Conservation (phyloP, 1,140 invertebrate genomes). For the Cepaea nemoralis region DNA sequence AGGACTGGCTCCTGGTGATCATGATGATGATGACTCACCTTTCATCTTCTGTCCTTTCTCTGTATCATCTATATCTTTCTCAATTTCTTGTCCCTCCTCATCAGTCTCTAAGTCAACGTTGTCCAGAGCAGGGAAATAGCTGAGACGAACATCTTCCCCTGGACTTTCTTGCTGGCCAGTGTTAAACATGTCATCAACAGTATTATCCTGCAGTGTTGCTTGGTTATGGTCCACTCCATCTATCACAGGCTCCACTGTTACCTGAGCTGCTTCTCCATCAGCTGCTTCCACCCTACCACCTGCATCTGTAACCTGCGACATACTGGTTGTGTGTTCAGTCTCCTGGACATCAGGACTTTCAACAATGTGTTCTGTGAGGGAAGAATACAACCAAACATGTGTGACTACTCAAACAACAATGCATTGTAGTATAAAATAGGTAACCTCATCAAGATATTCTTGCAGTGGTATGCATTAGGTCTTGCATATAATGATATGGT, state of each 20-base stretch:
- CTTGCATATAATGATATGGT: no score
- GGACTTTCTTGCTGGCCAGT: background rate
- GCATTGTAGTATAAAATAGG: no score
- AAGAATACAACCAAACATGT: no score
- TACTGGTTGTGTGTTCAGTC: background rate
- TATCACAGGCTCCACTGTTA: background rate
- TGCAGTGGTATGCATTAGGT: no score
- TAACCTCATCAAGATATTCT: no score
- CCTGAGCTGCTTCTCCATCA: background rate
- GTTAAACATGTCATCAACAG: background rate
- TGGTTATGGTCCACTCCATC: background rate
- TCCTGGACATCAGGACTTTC: background rate
- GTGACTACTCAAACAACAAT: no score
- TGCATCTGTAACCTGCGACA: background rate
- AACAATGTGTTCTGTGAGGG: background rate
- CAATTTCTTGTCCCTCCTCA: conserved; percentile 15
- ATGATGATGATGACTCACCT: no score
- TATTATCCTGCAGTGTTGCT: background rate
- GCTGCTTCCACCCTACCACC: background rate
- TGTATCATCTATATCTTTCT: conserved; percentile 5
- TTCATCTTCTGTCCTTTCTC: background rate
- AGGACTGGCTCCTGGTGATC: no score
- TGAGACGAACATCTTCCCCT: background rate
- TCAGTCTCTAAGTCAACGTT: conserved; percentile 27
- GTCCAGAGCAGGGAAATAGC: conserved; percentile 28